Conservation (phyloP, 2,113 vertebrate species). For the Holacanthus passer region DNA sequence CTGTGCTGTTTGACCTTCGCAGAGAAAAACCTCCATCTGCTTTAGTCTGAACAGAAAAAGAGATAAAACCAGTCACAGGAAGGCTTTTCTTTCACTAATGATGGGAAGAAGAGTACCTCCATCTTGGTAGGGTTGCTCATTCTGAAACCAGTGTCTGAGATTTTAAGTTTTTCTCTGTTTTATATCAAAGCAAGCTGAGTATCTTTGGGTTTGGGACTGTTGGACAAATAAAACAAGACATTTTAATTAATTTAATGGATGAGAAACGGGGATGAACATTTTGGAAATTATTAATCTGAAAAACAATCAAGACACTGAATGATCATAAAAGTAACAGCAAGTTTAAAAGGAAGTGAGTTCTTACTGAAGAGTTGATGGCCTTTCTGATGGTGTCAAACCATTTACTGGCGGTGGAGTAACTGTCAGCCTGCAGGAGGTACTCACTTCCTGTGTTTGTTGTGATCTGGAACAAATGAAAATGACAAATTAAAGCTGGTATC, state of each 20-base stretch:
- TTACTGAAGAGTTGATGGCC: slow-evolving; percentile 50
- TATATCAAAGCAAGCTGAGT: too few relatives aligned
- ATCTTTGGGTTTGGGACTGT: too few relatives aligned
- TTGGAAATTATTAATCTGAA: neutral
- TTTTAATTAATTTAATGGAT: too few relatives aligned
- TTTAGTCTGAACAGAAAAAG: slow-evolving; percentile 48
- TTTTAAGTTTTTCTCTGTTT: too few relatives aligned
- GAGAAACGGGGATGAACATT: neutral
- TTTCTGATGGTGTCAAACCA: slow-evolving; percentile 59
- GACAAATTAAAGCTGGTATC: accelerated
- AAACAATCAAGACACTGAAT: neutral
- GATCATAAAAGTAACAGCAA: neutral
- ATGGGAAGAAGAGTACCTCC: neutral
- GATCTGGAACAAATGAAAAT: slow-evolving; percentile 38
- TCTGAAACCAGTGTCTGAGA: too few relatives aligned
- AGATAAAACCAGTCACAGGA: neutral
- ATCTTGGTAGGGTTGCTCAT: too few relatives aligned
- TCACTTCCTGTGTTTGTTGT: slow-evolving; percentile 69
- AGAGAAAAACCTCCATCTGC: slow-evolving; percentile 33
- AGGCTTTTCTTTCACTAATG: neutral
- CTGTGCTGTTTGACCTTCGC: slow-evolving; percentile 62
- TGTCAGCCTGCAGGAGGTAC: slow-evolving; percentile 67
- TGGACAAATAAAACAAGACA: too few relatives aligned
- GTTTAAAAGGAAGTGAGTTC: neutral
- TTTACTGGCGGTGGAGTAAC: slow-evolving; percentile 39